Percentiles rank a stretch among this genome's conserved stretches.
phyloP scores from a whole-genome alignment of 2,113 vertebrate genomes.

The Tachysurus fulvidraco region DNA sequence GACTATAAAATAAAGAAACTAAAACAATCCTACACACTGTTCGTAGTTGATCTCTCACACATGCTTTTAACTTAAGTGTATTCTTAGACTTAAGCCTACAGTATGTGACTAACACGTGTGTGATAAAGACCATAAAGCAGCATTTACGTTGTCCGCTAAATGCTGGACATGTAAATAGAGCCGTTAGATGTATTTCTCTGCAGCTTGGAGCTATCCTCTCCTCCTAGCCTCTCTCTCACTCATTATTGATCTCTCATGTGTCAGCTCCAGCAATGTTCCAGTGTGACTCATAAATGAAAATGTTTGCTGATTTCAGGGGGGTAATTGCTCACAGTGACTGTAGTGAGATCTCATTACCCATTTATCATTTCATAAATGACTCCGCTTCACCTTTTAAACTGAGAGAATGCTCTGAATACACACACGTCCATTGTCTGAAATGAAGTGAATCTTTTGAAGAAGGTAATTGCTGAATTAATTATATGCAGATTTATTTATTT shows the following conservation, averaged over 20 bases:
- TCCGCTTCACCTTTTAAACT: slow-evolving; percentile 23
- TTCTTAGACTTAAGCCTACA: not conserved
- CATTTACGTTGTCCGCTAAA: not conserved
- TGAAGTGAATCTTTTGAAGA: not conserved
- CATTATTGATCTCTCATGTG: slow-evolving; percentile 13
- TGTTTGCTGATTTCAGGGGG: slow-evolving; percentile 1
- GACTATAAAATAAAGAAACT: not conserved
- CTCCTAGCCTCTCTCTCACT: not conserved
- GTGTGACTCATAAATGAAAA: slow-evolving; percentile 13
- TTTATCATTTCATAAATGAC: slow-evolving; percentile 17
- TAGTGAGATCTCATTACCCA: slow-evolving; percentile 23
- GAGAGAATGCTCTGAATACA: not conserved
- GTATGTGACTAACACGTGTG: not conserved
- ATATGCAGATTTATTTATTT: not conserved
- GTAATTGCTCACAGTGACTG: slow-evolving; percentile 21
- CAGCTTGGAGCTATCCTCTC: not conserved
- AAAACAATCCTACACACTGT: not conserved
- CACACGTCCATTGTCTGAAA: not conserved
- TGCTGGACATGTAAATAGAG: not conserved
- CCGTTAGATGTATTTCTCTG: not conserved
- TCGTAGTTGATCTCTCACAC: not conserved
- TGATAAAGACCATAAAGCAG: not conserved
- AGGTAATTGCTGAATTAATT: slow-evolving; percentile 8
- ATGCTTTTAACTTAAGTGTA: not conserved
- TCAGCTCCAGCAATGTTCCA: not conserved